phyloP scores from a whole-genome alignment of 2,888 invertebrate genomes.

The Apotomis capreana region DNA sequence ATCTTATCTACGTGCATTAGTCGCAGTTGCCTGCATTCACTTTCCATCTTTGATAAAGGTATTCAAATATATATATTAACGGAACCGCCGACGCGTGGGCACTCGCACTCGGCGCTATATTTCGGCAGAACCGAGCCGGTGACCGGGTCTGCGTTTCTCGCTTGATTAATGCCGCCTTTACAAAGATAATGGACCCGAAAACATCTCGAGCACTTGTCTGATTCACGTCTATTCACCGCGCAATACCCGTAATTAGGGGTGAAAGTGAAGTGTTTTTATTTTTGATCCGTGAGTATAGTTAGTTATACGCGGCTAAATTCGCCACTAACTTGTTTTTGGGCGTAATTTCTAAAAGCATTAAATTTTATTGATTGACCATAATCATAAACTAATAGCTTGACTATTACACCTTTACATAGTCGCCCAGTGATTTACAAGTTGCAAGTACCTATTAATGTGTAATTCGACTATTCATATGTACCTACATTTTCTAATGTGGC shows the following conservation, averaged over 20 bases:
- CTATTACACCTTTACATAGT: constrained; percentile 1
- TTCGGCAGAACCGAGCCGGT: constrained; percentile 29
- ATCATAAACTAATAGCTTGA: neutral
- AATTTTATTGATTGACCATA: constrained; percentile 29
- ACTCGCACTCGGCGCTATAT: constrained; percentile 23
- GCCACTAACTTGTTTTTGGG: constrained; percentile 49
- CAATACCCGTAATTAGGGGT: constrained; percentile 71
- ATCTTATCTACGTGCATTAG: constrained; percentile 14
- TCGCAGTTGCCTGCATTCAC: constrained; percentile 6
- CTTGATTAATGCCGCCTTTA: constrained; percentile 59
- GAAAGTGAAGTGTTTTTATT: constrained; percentile 65
- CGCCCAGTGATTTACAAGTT: constrained; percentile 9
- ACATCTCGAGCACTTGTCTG: constrained; percentile 58
- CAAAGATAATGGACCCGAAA: constrained; percentile 53
- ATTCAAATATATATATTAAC: constrained; percentile 12
- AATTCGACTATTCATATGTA: neutral
- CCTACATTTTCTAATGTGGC: neutral
- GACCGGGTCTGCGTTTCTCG: constrained; percentile 40
- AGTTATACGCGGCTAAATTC: constrained; percentile 61
- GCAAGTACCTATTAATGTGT: neutral
- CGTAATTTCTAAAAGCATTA: constrained; percentile 48
- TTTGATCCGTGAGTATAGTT: constrained; percentile 63
- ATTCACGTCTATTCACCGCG: constrained; percentile 60
- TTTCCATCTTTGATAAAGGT: constrained; percentile 13
- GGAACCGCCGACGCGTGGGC: constrained; percentile 14